Conservation (phyloP, 2,113 vertebrate species). For the Myrmecophaga tridactyla region DNA sequence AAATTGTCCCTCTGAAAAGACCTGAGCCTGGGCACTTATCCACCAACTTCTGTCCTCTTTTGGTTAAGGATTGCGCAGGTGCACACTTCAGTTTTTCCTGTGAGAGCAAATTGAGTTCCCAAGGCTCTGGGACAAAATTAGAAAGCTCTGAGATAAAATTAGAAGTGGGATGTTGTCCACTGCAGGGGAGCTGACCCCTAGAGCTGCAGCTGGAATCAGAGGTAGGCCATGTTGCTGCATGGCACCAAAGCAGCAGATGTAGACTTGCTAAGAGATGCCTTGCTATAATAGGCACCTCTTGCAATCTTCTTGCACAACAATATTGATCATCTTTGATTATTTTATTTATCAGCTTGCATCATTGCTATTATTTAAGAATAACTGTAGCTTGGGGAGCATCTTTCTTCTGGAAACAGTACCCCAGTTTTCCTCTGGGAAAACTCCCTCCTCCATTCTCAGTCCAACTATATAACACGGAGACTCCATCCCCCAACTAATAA, state of each 20-base stretch:
- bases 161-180: not conserved
- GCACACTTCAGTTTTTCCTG: not conserved
- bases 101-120: not conserved
- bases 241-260: not conserved
- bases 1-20: not conserved
- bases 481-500: not conserved
- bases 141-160: not conserved
- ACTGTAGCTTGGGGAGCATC: not conserved
- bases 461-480: no score
- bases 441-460: not conserved
- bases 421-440: not conserved
- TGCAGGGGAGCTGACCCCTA: accelerated
- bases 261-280: not conserved
- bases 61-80: not conserved
- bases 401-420: not conserved
- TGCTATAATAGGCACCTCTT: not conserved
- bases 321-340: not conserved
- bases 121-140: not conserved
- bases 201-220: not conserved
- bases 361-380: not conserved
- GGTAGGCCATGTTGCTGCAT: not conserved
- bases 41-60: not conserved
- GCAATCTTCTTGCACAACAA: not conserved
- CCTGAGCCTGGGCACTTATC: not conserved
- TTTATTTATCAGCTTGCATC: not conserved